Evolutionary conservation across 2,888 invertebrate species (phyloP).

Genomic region (Drosophila algonquin): DNA sequence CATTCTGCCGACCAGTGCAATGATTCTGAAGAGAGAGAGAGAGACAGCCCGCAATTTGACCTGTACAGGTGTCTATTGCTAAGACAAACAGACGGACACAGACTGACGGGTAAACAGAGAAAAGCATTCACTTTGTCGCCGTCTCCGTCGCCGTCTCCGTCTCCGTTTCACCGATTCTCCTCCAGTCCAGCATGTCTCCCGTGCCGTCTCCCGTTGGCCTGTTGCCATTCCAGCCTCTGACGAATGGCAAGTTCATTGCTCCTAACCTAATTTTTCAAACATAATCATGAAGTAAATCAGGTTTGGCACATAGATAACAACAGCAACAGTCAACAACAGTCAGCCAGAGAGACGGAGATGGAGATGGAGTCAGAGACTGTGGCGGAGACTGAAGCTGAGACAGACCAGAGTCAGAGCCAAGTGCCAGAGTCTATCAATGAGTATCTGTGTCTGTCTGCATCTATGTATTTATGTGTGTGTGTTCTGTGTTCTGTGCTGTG

Average conservation of each 20-base stretch:
- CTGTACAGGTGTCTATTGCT: slow-evolving; percentile 70
- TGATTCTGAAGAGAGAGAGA: slow-evolving; percentile 53
- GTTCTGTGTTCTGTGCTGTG: slow-evolving; percentile 39
- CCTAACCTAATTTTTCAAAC: slow-evolving; percentile 83
- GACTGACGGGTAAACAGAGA: slow-evolving; percentile 35
- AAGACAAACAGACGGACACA: slow-evolving; percentile 57
- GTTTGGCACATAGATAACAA: slow-evolving; percentile 75
- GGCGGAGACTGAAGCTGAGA: slow-evolving; percentile 53
- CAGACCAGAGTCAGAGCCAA: slow-evolving; percentile 32
- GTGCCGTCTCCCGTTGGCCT: slow-evolving; percentile 14
- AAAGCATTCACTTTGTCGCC: slow-evolving; percentile 46
- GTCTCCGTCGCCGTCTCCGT: slow-evolving; percentile 13
- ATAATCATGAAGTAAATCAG: slow-evolving; percentile 80
- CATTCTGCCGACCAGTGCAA: slow-evolving; percentile 29
- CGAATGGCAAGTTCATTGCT: slow-evolving; percentile 81
- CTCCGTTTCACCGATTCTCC: slow-evolving; percentile 8
- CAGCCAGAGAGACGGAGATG: slow-evolving; percentile 27
- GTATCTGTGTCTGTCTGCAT: slow-evolving; percentile 35
- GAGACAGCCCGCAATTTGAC: slow-evolving; percentile 51
- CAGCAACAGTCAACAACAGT: slow-evolving; percentile 44
- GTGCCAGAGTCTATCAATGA: slow-evolving; percentile 55
- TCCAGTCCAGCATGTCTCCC: background rate
- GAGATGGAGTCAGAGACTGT: slow-evolving; percentile 15
- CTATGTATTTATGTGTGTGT: slow-evolving; percentile 22
- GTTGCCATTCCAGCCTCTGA: slow-evolving; percentile 61